A percentile compares a stretch with the other conserved stretches of the same genome.
phyloP scores from a whole-genome alignment of 2,113 vertebrate species.

The Urocitellus parryii region DNA sequence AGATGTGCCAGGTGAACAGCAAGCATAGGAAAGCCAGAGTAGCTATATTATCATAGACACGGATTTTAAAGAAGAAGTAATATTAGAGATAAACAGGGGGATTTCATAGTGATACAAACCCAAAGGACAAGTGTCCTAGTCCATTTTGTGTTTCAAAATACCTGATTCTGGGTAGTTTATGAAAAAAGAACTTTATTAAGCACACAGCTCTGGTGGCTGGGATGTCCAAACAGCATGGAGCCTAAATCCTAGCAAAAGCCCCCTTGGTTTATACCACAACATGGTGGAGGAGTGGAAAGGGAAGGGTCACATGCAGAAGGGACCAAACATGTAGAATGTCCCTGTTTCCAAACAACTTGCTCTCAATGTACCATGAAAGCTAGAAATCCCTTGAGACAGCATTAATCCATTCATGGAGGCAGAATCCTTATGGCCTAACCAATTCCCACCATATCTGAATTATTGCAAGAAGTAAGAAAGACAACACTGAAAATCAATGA shows the following conservation, averaged over 20 bases:
- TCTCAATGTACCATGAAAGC: background rate
- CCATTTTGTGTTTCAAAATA: background rate
- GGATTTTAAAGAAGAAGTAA: background rate
- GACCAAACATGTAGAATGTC: rapidly evolving
- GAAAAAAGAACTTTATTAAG: background rate
- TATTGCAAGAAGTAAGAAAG: background rate
- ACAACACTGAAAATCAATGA: background rate
- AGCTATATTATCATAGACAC: too few species aligned
- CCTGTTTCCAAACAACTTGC: background rate
- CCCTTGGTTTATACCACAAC: too few species aligned
- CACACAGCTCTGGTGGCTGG: too few species aligned
- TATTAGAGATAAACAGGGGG: background rate
- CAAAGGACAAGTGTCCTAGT: background rate
- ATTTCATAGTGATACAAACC: background rate
- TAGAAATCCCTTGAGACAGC: background rate
- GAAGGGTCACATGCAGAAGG: background rate
- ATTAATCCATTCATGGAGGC: background rate
- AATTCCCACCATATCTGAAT: background rate
- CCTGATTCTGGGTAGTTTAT: background rate
- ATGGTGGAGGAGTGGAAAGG: too few species aligned
- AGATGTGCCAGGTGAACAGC: background rate
- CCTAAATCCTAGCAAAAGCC: background rate
- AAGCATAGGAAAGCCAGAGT: background rate
- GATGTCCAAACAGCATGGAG: too few species aligned
- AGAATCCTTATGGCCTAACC: background rate